Base-by-base conservation (phyloP, 2,888 invertebrate species). In the Myopa tessellatipennis region DNA sequence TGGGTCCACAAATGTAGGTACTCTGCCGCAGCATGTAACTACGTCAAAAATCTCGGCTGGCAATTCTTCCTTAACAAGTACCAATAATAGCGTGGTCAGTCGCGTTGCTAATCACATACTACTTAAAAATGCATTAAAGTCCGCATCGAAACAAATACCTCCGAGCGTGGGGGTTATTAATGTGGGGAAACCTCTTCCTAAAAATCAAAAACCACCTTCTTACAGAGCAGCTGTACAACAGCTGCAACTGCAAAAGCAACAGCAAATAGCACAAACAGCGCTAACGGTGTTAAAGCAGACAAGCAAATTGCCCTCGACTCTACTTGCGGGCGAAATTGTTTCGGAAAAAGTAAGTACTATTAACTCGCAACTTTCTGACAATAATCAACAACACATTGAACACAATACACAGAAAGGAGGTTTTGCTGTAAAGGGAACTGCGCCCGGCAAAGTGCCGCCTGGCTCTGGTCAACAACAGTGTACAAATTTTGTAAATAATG, bases 1-100 rank as follows among this genome's bases (percentile, higher is more conserved):
- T 80, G 93, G 93, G 58, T 93, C 93, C n/a, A 93, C 93, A 73
- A 93, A 93, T 88, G 91, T 92, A 81, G 93, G 93, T 79, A 93
- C 93, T 55, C 90, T 93, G 82, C 90, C 89, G 72, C 88, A 84
- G 79, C 83, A 84, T 60, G 82, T 71, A 72, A 78, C 84, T 63
- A 74, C 85, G 4, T 83, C 83, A 60, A 86, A 86, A 78, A 84
- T 85, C 34, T 83, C 85, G 61, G 83, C 86, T n/a, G 85, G 84
- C 76, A 61, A 26, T 12, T 14, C 34, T 8, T 10, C 6, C 14
- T 8, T 6, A 72, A 61, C 79, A 77, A 82, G 60, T 74, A 81
- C 69, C 67, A 82, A 78, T 16, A 75, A 58, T 60, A 75, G 58
- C 68, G 58, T 82, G 10, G 79, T 81, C 14, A 76, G 76, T 38